Base-by-base conservation (phyloP, 2,888 invertebrate genomes). In the Sympetrum striolatum region DNA sequence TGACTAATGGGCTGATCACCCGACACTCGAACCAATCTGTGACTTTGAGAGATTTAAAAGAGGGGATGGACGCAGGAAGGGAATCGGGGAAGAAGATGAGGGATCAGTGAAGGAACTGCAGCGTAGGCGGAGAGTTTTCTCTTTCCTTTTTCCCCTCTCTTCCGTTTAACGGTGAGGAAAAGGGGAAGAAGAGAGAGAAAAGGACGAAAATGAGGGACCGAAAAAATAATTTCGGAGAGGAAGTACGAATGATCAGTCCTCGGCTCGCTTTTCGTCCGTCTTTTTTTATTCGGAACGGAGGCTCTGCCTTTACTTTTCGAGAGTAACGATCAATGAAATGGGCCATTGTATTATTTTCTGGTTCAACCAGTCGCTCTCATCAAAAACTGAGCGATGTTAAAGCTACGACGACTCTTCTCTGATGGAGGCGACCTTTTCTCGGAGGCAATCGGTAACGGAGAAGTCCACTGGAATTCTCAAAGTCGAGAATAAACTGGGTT, bases 1-100 rank as follows among this genome's bases (percentile, higher is more conserved):
- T 86, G 86, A 86, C 86, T 86, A 86, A 86, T 86, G 37, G 60
- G 60, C 64, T 86, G 86, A 86, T 86, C 86, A 64, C 86, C 86
- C 37, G 60, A 60, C 86, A 86, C 86, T 86, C 60, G 86, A 64
- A 64, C 60, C 64, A 64, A 86, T 86, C 82, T 82, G 60, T 64
- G 86, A 86, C 64, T 37, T n/a, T 64, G 58, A 60, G 82, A 82
- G 58, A 10, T 35, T 15, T 10, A 53, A 60, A 64, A 86, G 31
- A 60, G n/a, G 12, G 12, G 60, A 80, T 37, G 2, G 22, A 64
- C 12, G 58, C 31, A 35, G 82, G 58, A 25, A 15, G 35, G 22
- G 35, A 3, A 18, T 48, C 8, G 82, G 53, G 5, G 14, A 48
- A 53, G 31, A 37, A 25, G 14, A 25, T 39, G 25, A 0, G 39